Conservation (phyloP, 2,797 vertebrate species). For the Podargus strigoides region DNA sequence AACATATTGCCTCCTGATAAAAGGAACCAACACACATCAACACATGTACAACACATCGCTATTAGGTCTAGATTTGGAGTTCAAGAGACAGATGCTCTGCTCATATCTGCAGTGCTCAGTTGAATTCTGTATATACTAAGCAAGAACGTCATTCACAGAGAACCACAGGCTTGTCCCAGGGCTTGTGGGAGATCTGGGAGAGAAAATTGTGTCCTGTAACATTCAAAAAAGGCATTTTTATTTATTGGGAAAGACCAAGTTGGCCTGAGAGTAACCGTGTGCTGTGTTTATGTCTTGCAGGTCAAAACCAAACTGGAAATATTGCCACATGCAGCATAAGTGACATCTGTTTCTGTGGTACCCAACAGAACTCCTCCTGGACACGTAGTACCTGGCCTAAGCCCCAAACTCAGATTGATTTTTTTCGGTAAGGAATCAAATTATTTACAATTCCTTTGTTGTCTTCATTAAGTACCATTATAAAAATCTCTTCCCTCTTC, state of each 20-base stretch:
- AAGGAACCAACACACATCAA: not conserved
- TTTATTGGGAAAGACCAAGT: not conserved
- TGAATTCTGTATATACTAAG: not conserved
- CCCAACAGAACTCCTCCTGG: not conserved
- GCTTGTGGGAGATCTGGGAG: not conserved
- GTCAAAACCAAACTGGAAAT: not conserved
- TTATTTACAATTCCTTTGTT: not conserved
- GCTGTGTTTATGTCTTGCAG: not conserved
- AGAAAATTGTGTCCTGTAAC: not conserved
- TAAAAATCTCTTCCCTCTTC: not conserved
- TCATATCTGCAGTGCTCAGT: fast-evolving
- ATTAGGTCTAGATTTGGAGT: not conserved
- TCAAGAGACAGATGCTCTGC: not conserved
- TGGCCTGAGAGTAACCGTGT: not conserved
- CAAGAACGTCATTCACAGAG: not conserved
- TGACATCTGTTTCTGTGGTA: not conserved
- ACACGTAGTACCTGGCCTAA: not conserved
- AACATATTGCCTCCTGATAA: not conserved
- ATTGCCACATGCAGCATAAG: not conserved
- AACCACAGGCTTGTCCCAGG: not conserved
- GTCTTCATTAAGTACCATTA: not conserved
- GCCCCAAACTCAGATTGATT: not conserved
- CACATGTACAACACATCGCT: not conserved
- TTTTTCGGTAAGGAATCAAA: not conserved
- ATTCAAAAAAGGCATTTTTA: not conserved